Base-by-base conservation (phyloP, 2,797 vertebrate species). In the Gymnothorax javanicus region DNA sequence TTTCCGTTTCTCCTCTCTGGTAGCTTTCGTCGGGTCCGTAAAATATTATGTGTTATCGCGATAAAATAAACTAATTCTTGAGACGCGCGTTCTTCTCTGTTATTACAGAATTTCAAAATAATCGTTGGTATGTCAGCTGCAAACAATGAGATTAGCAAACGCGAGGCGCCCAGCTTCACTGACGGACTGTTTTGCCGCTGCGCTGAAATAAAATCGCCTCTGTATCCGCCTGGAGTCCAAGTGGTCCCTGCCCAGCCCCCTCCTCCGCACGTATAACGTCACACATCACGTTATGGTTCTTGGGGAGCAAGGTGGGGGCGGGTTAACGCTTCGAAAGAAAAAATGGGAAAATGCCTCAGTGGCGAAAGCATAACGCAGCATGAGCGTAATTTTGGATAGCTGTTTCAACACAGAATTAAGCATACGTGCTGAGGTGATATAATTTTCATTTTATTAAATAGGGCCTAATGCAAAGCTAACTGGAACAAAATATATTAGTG, bases 181-280 rank as follows among this genome's bases (percentile, higher is more conserved):
- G 93, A 93, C 93, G 89, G 83, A 88, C 91, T 91, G 93, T 94
- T 90, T 94, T 91, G 94, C 93, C 91, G 94, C 93, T 94, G 94
- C 94, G 90, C 93, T 93, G 90, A 93, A 95, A 93, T 93, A 92
- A 94, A 95, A 94, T 92, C 91, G 92, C 92, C 93, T 93, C 94
- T 87, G 88, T 93, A 93, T 94, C 93, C 91, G 94, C 91, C 92
- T 89, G 91, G 93, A 64, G 92, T 94, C 93, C 92, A 90, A 95
- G 93, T 93, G 93, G 93, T 94, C 94, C 95, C 95, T 92, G 94
- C 96, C 94, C 92, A 93, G 91, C 93, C 92, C 94, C 94, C 94
- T 94, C 94, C 95, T 94, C 95, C 95, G 93, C 94, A 93, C 90
- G 93, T 89, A 89, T 89, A 92, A 95, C 95, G 96, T 97, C 95